Percentiles rank a stretch among this genome's conserved stretches.
Conservation (phyloP, 2,797 vertebrate species). For the Notolabrus celidotus region DNA sequence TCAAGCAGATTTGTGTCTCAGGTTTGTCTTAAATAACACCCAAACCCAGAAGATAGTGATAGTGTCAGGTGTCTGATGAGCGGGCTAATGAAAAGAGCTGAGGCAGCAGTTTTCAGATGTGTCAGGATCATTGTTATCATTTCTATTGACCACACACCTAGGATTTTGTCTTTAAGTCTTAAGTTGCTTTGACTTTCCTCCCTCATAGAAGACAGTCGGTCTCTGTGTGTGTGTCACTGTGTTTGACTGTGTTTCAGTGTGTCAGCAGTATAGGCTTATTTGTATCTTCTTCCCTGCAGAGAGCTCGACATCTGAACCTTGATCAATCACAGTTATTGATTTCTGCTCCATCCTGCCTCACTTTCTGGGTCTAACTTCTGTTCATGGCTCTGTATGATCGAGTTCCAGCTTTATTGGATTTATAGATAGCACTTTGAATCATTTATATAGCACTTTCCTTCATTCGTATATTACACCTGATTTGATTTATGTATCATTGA, state of each 20-base stretch:
- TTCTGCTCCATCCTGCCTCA: not conserved
- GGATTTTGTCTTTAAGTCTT: too few species aligned
- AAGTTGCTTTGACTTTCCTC: too few species aligned
- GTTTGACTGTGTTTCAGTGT: not conserved
- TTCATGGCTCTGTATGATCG: not conserved
- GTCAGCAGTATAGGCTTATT: conserved; percentile 14
- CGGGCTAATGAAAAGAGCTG: too few species aligned
- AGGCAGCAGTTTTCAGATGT: too few species aligned
- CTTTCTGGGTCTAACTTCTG: too few species aligned
- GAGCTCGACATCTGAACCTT: conserved; percentile 9
- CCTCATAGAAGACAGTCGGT: not conserved
- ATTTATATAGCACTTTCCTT: not conserved
- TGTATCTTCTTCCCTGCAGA: conserved; percentile 8
- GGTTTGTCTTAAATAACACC: too few species aligned
- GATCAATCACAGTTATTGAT: conserved; percentile 28
- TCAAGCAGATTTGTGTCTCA: too few species aligned
- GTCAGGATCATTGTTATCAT: too few species aligned
- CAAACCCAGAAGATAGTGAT: too few species aligned
- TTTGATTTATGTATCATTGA: too few species aligned
- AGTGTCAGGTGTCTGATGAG: too few species aligned
- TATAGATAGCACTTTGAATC: not conserved
- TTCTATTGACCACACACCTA: too few species aligned
- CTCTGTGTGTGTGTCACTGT: not conserved
- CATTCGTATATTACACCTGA: not conserved
- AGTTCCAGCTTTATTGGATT: not conserved